Conservation (phyloP, 2,797 vertebrate genomes). For the Acanthornis magna region DNA sequence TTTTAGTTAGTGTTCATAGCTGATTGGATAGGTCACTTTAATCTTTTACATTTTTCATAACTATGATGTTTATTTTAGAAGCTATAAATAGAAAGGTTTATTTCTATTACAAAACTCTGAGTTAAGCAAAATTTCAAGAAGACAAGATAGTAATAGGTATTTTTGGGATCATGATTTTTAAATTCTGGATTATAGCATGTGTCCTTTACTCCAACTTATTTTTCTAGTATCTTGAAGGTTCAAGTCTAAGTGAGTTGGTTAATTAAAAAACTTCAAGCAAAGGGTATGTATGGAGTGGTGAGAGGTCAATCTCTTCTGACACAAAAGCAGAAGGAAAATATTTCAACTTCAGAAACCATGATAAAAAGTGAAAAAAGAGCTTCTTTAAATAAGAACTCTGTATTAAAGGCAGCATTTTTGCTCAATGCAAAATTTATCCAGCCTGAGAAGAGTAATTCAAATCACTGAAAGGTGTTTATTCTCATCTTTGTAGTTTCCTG, state of each 20-base stretch:
- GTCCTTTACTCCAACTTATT: not conserved
- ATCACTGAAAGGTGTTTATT: not conserved
- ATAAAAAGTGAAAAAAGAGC: not conserved
- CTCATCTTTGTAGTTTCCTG: not conserved
- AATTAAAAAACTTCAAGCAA: not conserved
- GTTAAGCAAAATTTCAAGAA: not conserved
- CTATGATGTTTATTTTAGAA: not conserved
- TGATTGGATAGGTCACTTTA: not conserved
- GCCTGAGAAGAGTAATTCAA: not conserved
- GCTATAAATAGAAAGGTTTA: not conserved
- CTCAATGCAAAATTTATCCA: not conserved
- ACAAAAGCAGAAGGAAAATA: not conserved
- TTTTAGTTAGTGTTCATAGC: not conserved
- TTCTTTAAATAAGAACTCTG: not conserved
- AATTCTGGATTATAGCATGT: not conserved
- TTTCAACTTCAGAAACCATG: not conserved
- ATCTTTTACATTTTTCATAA: not conserved
- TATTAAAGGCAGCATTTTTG: not conserved
- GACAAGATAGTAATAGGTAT: not conserved
- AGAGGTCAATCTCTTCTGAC: not conserved
- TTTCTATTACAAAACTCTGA: not conserved
- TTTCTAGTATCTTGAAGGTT: not conserved
- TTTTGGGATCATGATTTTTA: not conserved
- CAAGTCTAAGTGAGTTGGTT: rapidly evolving
- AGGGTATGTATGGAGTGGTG: not conserved